phyloP scores from a whole-genome alignment of 2,888 invertebrate genomes.

The Dicranocentrus wangi region DNA sequence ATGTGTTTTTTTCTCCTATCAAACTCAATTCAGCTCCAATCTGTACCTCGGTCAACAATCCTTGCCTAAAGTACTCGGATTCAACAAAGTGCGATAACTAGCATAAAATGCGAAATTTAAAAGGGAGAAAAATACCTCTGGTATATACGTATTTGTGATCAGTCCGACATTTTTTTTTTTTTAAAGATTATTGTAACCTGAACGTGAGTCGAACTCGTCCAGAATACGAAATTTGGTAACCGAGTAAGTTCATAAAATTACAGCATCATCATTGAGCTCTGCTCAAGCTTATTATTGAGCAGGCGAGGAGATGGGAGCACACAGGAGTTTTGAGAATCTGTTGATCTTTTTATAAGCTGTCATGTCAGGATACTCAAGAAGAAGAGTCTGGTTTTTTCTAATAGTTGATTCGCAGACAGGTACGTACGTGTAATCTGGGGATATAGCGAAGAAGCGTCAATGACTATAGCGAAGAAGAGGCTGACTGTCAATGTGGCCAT shows the following conservation, averaged over 20 bases:
- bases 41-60: slow-evolving; percentile 4
- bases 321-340: not conserved
- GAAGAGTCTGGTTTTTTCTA: slow-evolving; percentile 8
- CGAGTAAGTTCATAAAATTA: not conserved
- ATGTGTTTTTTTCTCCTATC: too few species aligned
- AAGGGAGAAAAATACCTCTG: not conserved
- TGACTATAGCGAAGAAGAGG: too few species aligned
- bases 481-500: too few species aligned
- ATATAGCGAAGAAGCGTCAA: not conserved
- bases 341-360: slow-evolving; percentile 11
- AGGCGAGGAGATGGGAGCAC: not conserved
- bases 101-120: not conserved
- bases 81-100: not conserved
- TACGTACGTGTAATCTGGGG: not conserved
- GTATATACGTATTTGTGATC: too few species aligned
- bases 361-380: not conserved
- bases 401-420: not conserved
- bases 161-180: not conserved
- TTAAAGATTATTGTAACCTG: not conserved
- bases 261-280: not conserved
- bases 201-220: not conserved
- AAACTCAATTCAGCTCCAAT: too few species aligned
- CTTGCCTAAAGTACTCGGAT: not conserved
- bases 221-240: not conserved
- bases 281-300: not conserved